Percentiles rank a stretch among this genome's conserved stretches.
phyloP scores from a whole-genome alignment of 1,140 invertebrate species.

The Bombus impatiens region DNA sequence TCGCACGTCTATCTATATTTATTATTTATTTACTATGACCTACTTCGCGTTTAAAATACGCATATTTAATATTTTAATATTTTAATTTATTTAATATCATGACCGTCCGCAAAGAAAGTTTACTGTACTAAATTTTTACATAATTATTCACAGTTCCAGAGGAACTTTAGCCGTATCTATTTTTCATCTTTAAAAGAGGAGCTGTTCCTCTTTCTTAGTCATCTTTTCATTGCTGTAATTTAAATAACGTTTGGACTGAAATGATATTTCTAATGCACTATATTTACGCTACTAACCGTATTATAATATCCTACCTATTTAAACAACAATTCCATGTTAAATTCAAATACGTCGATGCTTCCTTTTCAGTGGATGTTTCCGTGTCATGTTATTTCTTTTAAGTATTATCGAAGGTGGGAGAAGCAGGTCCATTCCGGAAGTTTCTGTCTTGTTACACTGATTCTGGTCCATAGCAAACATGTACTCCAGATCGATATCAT shows the following conservation, averaged over 20 bases:
- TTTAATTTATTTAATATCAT: constrained; percentile 3
- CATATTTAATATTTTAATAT: constrained; percentile 2
- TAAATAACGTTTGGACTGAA: not conserved
- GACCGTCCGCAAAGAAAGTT: not conserved
- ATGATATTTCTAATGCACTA: not conserved
- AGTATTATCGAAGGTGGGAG: constrained; percentile 64
- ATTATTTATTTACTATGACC: not conserved
- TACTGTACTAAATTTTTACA: not conserved
- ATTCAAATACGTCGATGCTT: constrained; percentile 70
- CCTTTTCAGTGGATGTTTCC: constrained; percentile 77
- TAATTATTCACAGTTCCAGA: not conserved
- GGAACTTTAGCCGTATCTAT: not conserved
- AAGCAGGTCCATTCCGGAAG: constrained; percentile 61
- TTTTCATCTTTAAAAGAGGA: not conserved
- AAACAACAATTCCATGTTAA: not conserved
- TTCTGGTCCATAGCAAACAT: constrained; percentile 91
- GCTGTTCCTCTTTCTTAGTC: not conserved
- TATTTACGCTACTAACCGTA: not conserved
- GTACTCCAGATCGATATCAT: constrained; percentile 91
- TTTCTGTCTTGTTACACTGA: constrained; percentile 82
- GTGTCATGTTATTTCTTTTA: constrained; percentile 60
- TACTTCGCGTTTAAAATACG: not conserved
- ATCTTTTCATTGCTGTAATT: not conserved
- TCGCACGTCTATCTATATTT: not conserved
- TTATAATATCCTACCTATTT: not conserved